phyloP scores from a whole-genome alignment of 2,797 vertebrate species.

The Delichon dasypus region DNA sequence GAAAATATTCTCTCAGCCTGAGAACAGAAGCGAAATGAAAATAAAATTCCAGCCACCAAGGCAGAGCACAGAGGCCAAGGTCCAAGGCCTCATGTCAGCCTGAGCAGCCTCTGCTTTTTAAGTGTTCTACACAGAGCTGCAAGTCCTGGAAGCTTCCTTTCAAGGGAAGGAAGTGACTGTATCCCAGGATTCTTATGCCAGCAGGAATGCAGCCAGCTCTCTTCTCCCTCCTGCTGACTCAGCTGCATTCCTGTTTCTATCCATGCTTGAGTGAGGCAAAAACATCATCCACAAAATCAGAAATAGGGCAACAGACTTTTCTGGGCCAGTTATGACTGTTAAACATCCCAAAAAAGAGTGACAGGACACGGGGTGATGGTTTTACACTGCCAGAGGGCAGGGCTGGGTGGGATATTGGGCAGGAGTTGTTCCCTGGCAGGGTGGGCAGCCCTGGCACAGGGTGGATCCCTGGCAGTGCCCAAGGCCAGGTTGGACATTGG shows the following conservation, averaged over 20 bases:
- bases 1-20: conserved; percentile 96
- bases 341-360: background rate
- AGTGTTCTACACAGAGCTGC: background rate
- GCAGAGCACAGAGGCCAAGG: background rate
- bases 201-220: background rate
- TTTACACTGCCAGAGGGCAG: background rate
- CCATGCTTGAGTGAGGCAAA: fast-evolving
- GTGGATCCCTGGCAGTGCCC: background rate
- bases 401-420: fast-evolving
- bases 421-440: fast-evolving
- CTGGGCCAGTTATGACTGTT: background rate
- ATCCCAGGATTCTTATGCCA: fast-evolving
- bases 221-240: background rate
- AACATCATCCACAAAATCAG: background rate
- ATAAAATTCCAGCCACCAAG: background rate
- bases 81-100: background rate
- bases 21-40: conserved; percentile 6
- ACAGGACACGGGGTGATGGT: background rate
- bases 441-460: background rate
- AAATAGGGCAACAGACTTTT: background rate
- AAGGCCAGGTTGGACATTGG: background rate
- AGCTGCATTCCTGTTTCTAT: background rate
- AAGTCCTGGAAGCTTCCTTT: background rate
- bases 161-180: background rate
- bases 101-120: background rate